phyloP scores from a whole-genome alignment of 2,888 invertebrate species.

The Thereva nobilitata region DNA sequence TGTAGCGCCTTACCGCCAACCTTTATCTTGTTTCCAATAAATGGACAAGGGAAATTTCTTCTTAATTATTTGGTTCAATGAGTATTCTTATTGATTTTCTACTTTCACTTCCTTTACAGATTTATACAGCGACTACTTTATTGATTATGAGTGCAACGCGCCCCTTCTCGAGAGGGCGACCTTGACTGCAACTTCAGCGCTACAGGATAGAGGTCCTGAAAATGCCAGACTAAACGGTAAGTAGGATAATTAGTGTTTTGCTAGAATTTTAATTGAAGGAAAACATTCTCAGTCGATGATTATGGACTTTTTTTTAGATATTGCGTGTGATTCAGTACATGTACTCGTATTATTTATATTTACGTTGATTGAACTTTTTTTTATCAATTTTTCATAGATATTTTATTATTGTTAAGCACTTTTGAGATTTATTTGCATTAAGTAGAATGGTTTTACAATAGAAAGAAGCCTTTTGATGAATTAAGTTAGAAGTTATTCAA shows the following conservation, averaged over 20 bases:
- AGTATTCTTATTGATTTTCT: conserved; percentile 5
- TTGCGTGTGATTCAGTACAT: no score
- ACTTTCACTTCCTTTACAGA: conserved; percentile 47
- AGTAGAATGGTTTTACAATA: no score
- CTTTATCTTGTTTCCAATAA: not conserved
- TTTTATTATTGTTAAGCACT: no score
- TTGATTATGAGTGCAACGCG: conserved; percentile 77
- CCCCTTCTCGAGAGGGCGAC: conserved; percentile 75
- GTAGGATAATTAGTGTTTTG: conserved; percentile 46
- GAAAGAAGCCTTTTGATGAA: no score
- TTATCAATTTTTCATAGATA: no score
- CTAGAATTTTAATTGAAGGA: conserved; percentile 17
- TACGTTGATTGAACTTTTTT: no score
- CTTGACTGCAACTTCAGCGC: conserved; percentile 78
- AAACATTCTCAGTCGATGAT: not conserved
- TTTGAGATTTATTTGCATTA: no score
- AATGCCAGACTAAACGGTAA: conserved; percentile 86
- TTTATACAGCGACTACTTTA: conserved; percentile 54
- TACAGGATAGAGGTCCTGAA: conserved; percentile 80
- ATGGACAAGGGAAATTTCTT: not conserved
- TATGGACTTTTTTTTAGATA: no score
- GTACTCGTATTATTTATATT: no score
- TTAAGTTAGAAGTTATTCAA: no score
- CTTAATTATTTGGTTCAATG: not conserved
- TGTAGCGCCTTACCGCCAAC: not conserved